Evolutionary conservation across 2,797 vertebrate species (phyloP).

Genomic region (Anabacerthia variegaticeps): DNA sequence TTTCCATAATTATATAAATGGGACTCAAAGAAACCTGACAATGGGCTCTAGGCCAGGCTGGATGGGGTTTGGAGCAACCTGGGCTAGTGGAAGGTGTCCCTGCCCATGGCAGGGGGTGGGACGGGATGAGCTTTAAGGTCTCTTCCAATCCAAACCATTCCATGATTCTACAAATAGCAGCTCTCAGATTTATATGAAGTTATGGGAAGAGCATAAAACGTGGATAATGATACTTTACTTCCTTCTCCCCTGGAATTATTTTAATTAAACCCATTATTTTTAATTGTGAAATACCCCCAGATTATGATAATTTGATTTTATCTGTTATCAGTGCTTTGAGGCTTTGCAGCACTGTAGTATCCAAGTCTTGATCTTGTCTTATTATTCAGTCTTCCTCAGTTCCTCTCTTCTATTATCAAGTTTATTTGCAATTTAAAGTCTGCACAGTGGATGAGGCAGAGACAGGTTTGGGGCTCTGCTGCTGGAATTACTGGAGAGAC

Average conservation of each 20-base stretch:
- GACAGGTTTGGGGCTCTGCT: background rate
- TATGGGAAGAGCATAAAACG: background rate
- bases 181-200: background rate
- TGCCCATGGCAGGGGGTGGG: background rate
- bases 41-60: background rate
- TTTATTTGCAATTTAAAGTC: conserved; percentile 9
- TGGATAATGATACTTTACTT: background rate
- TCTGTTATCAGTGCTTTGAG: conserved; percentile 29
- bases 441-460: background rate
- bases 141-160: background rate
- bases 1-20: background rate
- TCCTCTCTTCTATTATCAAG: background rate
- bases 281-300: conserved; percentile 27
- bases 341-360: background rate
- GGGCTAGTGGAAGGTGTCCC: background rate
- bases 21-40: background rate
- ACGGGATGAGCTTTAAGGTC: background rate
- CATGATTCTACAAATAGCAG: background rate
- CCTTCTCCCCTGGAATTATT: conserved; percentile 9
- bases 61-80: background rate
- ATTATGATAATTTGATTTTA: conserved; percentile 18
- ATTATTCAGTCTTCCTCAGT: conserved; percentile 2
- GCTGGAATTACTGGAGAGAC: background rate
- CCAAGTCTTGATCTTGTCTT: conserved; percentile 4
- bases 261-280: conserved; percentile 48